A percentile compares a stretch with the other conserved stretches of the same genome.
Conservation (phyloP, 2,113 vertebrate species). For the Ochotona princeps region DNA sequence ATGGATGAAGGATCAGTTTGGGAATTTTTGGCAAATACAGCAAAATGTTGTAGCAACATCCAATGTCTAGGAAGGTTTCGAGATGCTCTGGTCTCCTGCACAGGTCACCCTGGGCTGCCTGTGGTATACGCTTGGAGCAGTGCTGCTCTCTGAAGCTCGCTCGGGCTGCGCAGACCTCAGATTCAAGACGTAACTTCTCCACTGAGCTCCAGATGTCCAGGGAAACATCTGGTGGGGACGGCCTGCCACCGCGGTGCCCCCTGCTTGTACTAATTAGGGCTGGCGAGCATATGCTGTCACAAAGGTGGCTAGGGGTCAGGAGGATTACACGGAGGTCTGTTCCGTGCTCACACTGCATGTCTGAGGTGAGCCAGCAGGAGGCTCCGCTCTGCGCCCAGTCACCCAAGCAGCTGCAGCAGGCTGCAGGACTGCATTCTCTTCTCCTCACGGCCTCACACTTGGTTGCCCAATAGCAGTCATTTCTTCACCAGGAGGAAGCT, state of each 20-base stretch:
- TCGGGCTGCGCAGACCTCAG: not conserved
- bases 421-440: fast-evolving
- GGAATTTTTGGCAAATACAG: not conserved
- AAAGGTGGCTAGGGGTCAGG: not conserved
- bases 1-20: not conserved
- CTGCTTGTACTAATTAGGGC: not conserved
- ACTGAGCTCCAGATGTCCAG: not conserved
- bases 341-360: not conserved
- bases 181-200: conserved; percentile 11
- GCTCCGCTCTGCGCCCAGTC: not conserved
- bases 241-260: not conserved
- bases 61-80: not conserved
- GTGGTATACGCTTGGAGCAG: not conserved
- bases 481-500: not conserved
- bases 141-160: not conserved
- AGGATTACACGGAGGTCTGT: not conserved
- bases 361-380: not conserved
- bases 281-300: not conserved
- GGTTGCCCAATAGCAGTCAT: not conserved
- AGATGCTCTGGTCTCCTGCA: not conserved
- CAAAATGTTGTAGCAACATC: not conserved
- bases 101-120: not conserved
- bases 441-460: not conserved
- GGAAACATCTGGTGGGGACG: not conserved
- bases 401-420: not conserved